Evolutionary conservation across 2,113 vertebrate genomes (phyloP).

Genomic region (Aldabrachelys gigantea): DNA sequence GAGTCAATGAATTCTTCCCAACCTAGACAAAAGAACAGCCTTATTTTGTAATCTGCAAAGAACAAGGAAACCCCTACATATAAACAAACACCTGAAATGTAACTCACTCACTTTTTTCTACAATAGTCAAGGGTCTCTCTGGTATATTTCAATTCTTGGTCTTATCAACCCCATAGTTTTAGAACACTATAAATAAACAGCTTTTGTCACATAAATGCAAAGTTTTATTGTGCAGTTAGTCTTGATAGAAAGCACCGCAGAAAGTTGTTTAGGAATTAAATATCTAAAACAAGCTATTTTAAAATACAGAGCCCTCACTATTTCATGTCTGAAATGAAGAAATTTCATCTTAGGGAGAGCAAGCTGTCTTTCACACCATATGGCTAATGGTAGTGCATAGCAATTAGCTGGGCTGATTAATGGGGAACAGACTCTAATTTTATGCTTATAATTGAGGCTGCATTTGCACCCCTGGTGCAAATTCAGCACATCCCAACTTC

Average conservation of each 20-base stretch:
- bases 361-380: conserved; percentile 97
- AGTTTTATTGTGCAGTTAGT: conserved; percentile 87
- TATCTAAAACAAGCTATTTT: conserved; percentile 87
- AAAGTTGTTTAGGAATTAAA: conserved; percentile 89
- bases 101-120: not conserved
- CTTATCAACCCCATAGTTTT: conserved; percentile 54
- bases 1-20: conserved; percentile 59
- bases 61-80: conserved; percentile 62
- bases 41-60: conserved; percentile 57
- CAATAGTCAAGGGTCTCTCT: conserved; percentile 51
- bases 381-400: conserved; percentile 97
- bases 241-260: conserved; percentile 84
- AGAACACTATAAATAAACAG: conserved; percentile 76
- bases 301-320: conserved; percentile 84
- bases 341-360: conserved; percentile 88
- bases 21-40: conserved; percentile 3
- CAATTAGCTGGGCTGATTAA: conserved; percentile 98
- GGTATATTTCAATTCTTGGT: conserved; percentile 77
- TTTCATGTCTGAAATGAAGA: conserved; percentile 88
- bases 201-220: conserved; percentile 82
- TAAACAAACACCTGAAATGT: conserved; percentile 67
- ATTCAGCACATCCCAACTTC: conserved; percentile 92
- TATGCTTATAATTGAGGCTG: conserved; percentile 94
- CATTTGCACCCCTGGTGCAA: conserved; percentile 90
- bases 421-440: conserved; percentile 94